phyloP scores from a whole-genome alignment of 1,140 invertebrate genomes.

The Bombus huntii region DNA sequence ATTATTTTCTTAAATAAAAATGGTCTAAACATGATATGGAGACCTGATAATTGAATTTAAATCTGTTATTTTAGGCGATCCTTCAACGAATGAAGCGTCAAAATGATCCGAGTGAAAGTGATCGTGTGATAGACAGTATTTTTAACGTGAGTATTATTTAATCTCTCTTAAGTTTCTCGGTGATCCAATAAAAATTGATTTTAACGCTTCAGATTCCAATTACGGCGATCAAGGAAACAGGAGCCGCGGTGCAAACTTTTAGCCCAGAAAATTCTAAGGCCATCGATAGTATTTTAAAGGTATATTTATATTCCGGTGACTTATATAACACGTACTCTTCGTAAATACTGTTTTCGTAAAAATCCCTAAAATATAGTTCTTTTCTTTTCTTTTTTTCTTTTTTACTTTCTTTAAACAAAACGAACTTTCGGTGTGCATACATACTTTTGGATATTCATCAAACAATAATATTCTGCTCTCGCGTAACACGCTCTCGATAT shows the following conservation, averaged over 20 bases:
- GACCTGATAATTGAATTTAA: not conserved
- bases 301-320: constrained; percentile 40
- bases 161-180: not conserved
- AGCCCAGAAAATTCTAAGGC: constrained; percentile 69
- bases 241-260: constrained; percentile 67
- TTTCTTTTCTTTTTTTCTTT: too few relatives aligned
- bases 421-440: too few relatives aligned
- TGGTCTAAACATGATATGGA: not conserved
- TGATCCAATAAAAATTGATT: not conserved
- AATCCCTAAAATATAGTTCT: not conserved
- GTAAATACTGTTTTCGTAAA: not conserved
- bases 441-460: too few relatives aligned
- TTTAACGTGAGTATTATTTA: constrained; percentile 73
- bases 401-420: too few relatives aligned
- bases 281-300: constrained; percentile 73
- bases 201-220: constrained; percentile 73
- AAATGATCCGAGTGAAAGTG: constrained; percentile 4
- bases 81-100: constrained; percentile 28
- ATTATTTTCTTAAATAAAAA: not conserved
- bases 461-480: too few relatives aligned
- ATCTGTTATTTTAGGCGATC: constrained; percentile 30
- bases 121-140: constrained; percentile 68
- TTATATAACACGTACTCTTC: not conserved
- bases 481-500: too few relatives aligned
- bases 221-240: constrained; percentile 73